These are phyloP conservation scores for Rhinophrynus dorsalis DNA, from an alignment of 2,797 vertebrate genomes.

Conservation along the genomic window DNA sequence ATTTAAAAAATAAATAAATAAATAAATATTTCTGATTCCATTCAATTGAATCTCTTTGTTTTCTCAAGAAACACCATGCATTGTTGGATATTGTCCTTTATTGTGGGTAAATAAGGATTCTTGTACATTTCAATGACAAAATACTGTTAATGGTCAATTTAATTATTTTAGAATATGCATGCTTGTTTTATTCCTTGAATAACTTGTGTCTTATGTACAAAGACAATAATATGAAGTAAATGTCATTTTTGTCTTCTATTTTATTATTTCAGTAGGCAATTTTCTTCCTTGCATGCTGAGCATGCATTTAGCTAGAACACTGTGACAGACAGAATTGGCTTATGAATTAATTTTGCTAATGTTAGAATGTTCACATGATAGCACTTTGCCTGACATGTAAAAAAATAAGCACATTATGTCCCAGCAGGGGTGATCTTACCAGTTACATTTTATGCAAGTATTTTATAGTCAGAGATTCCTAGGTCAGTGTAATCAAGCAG, in stretches of 20 bases:
- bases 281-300: conserved; percentile 62
- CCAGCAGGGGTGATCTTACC: conserved; percentile 65
- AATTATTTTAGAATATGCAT: conserved; percentile 18
- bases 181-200: conserved; percentile 5
- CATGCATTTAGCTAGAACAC: conserved; percentile 63
- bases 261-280: conserved; percentile 53
- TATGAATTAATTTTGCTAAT: conserved; percentile 71
- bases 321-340: conserved; percentile 61
- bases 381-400: conserved; percentile 60
- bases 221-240: conserved; percentile 52
- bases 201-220: conserved; percentile 29
- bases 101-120: neutral
- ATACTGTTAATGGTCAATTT: conserved; percentile 16
- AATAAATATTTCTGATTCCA: too few relatives aligned
- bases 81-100: conserved; percentile 10
- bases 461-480: conserved; percentile 60
- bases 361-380: conserved; percentile 61
- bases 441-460: conserved; percentile 65
- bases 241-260: conserved; percentile 45
- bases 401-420: conserved; percentile 65
- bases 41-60: too few relatives aligned
- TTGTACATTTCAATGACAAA: neutral
- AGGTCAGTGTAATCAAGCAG: conserved; percentile 64
- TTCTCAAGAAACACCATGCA: too few relatives aligned
- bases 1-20: too few relatives aligned